Percentiles rank a stretch among this genome's conserved stretches.
Evolutionary conservation across 1,140 invertebrate species (phyloP).

Genomic region (Diabrotica undecimpunctata): DNA sequence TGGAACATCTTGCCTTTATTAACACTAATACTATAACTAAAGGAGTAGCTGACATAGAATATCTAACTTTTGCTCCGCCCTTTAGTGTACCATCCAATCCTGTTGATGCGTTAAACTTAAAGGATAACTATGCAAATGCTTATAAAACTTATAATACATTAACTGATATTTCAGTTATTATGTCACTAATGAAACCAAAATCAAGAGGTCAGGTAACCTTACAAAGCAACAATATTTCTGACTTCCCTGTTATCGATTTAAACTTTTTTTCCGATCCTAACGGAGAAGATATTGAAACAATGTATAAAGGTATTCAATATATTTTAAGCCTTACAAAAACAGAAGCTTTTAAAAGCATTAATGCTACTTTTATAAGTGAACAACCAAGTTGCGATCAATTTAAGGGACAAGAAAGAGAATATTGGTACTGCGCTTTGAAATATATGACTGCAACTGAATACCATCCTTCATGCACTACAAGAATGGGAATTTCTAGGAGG

Average conservation of each 20-base stretch:
- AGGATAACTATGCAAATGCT: slow-evolving; percentile 6
- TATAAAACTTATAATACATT: slow-evolving; percentile 15
- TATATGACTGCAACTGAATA: slow-evolving; percentile 6
- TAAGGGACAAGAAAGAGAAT: slow-evolving; percentile 4
- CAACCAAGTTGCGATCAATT: slow-evolving; percentile 26
- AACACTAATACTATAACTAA: slow-evolving; percentile 5
- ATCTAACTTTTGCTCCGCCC: slow-evolving; percentile 10
- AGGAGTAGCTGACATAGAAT: slow-evolving; percentile 25
- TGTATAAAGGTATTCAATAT: slow-evolving; percentile 51
- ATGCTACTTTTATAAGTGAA: slow-evolving; percentile 37
- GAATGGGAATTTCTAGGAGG: slow-evolving; percentile 55
- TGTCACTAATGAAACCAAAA: slow-evolving; percentile 67
- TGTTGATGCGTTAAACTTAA: neutral
- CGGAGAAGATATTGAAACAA: slow-evolving; percentile 49
- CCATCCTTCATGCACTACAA: slow-evolving; percentile 57
- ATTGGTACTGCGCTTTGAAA: slow-evolving; percentile 24
- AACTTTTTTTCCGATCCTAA: slow-evolving; percentile 66
- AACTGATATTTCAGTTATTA: slow-evolving; percentile 44
- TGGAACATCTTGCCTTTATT: slow-evolving; percentile 17
- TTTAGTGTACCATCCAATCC: neutral
- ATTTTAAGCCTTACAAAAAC: slow-evolving; percentile 49
- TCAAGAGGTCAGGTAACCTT: slow-evolving; percentile 68
- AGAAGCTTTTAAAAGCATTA: slow-evolving; percentile 49
- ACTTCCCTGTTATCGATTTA: slow-evolving; percentile 76
- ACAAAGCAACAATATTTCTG: slow-evolving; percentile 62